Evolutionary conservation across 37 sponge, comb jelly and placozoan genomes (phyloP).

Genomic region (Agelas oroides): DNA sequence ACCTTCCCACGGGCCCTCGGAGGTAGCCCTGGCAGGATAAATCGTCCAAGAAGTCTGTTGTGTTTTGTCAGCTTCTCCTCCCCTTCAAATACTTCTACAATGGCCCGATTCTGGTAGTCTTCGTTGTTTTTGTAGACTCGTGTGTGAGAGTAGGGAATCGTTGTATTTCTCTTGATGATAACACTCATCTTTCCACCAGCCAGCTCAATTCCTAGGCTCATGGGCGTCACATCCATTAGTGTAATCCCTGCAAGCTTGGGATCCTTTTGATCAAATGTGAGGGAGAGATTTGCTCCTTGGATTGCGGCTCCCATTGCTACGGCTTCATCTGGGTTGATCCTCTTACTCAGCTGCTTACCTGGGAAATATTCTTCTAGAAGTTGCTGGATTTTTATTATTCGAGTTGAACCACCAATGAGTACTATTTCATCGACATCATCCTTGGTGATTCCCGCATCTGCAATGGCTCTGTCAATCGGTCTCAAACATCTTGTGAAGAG

Average conservation of each 20-base stretch:
- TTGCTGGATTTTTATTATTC: conserved; percentile 79
- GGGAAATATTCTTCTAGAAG: conserved; percentile 76
- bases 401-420: conserved; percentile 91
- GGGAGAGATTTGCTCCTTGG: conserved; percentile 88
- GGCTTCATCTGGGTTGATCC: conserved; percentile 95
- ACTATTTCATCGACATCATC: conserved; percentile 82
- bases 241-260: conserved; percentile 75
- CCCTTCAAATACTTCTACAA: conserved; percentile 92
- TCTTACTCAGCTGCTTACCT: conserved; percentile 76
- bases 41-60: conserved; percentile 85
- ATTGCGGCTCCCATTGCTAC: conserved; percentile 97
- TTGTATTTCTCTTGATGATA: conserved; percentile 85
- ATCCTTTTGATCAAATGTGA: conserved; percentile 62
- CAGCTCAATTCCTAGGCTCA: conserved; percentile 91
- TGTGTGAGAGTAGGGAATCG: conserved; percentile 90
- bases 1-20: conserved; percentile 81
- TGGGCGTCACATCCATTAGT: conserved; percentile 92
- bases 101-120: conserved; percentile 85
- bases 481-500: conserved; percentile 74
- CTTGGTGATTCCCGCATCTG: conserved; percentile 73
- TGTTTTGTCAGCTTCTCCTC: conserved; percentile 79
- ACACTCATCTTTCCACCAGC: conserved; percentile 88
- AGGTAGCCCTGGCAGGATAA: conserved; percentile 85
- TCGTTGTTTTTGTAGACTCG: conserved; percentile 85
- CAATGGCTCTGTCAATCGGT: conserved; percentile 76